Conservation (phyloP, 2,888 invertebrate species). For the Rapana venosa region DNA sequence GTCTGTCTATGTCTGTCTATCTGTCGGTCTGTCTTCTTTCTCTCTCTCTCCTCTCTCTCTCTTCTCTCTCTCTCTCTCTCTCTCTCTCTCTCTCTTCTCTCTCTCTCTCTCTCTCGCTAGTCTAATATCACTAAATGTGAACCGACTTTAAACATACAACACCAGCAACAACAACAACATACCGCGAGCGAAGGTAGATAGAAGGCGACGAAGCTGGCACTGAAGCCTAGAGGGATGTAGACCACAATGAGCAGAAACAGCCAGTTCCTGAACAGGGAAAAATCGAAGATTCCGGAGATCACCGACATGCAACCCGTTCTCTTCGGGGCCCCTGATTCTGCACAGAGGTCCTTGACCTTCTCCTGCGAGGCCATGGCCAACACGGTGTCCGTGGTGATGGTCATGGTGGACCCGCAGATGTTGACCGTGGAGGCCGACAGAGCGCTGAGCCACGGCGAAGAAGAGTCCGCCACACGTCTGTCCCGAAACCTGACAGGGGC, state of each 20-base stretch:
- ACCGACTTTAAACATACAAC: too few relatives aligned
- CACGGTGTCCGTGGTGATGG: not conserved
- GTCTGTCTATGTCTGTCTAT: too few relatives aligned
- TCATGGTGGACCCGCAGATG: slow-evolving; percentile 22
- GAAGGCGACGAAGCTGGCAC: slow-evolving; percentile 23
- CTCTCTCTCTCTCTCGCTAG: too few relatives aligned
- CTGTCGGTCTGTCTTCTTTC: too few relatives aligned
- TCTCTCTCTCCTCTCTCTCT: too few relatives aligned
- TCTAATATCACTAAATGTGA: too few relatives aligned
- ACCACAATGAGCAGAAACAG: slow-evolving; percentile 44
- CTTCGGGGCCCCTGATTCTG: not conserved
- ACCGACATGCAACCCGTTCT: not conserved
- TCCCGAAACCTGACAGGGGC: not conserved
- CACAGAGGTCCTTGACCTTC: too few relatives aligned
- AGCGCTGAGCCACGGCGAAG: not conserved
- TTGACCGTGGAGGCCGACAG: not conserved
- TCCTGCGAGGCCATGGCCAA: not conserved
- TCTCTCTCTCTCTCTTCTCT: too few relatives aligned
- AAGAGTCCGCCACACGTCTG: not conserved
- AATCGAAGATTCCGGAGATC: not conserved
- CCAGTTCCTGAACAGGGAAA: slow-evolving; percentile 43
- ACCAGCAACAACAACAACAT: too few relatives aligned
- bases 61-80: too few relatives aligned
- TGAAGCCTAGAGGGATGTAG: slow-evolving; percentile 36
- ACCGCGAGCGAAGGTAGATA: slow-evolving; percentile 41